phyloP scores from a whole-genome alignment of 2,888 invertebrate genomes.

The Xestobium rufovillosum region DNA sequence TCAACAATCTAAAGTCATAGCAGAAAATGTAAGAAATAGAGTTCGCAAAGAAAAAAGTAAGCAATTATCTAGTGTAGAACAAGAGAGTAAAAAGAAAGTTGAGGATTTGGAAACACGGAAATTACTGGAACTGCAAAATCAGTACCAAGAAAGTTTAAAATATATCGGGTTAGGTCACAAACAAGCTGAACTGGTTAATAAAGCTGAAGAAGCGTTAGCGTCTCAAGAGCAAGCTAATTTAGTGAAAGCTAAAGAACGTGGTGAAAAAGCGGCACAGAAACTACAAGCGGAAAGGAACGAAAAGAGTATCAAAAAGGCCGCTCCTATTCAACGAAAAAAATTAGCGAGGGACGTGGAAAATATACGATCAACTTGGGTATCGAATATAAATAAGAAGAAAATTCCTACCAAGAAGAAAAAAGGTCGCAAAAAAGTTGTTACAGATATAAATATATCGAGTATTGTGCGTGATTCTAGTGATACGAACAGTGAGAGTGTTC shows the following conservation, averaged over 20 bases:
- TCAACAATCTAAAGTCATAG: slow-evolving; percentile 54
- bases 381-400: slow-evolving; percentile 26
- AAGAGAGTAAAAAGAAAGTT: slow-evolving; percentile 46
- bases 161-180: slow-evolving; percentile 48
- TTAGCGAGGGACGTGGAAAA: slow-evolving; percentile 44
- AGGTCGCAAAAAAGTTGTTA: slow-evolving; percentile 5
- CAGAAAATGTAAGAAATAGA: slow-evolving; percentile 48
- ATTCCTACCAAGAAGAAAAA: slow-evolving; percentile 19
- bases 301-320: slow-evolving; percentile 27
- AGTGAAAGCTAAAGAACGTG: slow-evolving; percentile 39
- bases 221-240: slow-evolving; percentile 30
- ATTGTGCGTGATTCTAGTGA: slow-evolving; percentile 12
- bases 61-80: slow-evolving; percentile 46
- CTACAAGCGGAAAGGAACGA: slow-evolving; percentile 1
- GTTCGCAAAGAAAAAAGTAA: slow-evolving; percentile 47
- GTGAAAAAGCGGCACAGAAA: slow-evolving; percentile 34
- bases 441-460: slow-evolving; percentile 12
- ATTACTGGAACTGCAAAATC: slow-evolving; percentile 45
- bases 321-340: slow-evolving; percentile 31
- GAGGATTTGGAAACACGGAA: slow-evolving; percentile 47
- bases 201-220: slow-evolving; percentile 31
- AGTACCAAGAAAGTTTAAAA: slow-evolving; percentile 46
- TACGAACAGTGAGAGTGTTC: slow-evolving; percentile 1
- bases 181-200: slow-evolving; percentile 40
- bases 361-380: slow-evolving; percentile 40